A percentile compares a stretch with the other conserved stretches of the same genome.
phyloP scores from a whole-genome alignment of 2,797 vertebrate species.

The Typhlichthys subterraneus region DNA sequence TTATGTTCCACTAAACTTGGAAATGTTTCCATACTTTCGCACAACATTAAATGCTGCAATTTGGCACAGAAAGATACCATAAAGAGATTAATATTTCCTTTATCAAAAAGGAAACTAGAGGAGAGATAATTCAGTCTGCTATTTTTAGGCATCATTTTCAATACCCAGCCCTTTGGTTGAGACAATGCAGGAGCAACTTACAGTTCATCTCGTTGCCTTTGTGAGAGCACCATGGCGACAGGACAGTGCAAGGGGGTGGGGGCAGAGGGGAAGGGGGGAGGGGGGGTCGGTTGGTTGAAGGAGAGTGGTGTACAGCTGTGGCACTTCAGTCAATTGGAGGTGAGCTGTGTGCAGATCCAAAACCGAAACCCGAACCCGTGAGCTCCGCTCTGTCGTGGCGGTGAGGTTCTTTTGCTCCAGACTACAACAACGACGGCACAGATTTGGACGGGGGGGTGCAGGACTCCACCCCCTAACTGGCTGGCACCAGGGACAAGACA shows the following conservation, averaged over 20 bases:
- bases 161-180: background rate
- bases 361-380: slow-evolving; percentile 36
- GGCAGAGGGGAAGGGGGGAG: slow-evolving; percentile 32
- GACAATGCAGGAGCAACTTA: slow-evolving; percentile 76
- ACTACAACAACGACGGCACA: slow-evolving; percentile 46
- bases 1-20: no score
- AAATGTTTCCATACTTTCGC: no score
- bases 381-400: slow-evolving; percentile 48
- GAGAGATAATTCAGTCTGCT: no score
- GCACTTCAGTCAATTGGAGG: slow-evolving; percentile 76
- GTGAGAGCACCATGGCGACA: slow-evolving; percentile 97
- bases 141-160: no score
- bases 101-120: no score
- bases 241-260: slow-evolving; percentile 68
- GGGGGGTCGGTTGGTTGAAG: slow-evolving; percentile 56
- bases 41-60: no score
- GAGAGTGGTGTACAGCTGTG: slow-evolving; percentile 76
- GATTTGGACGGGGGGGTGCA: slow-evolving; percentile 66
- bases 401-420: slow-evolving; percentile 54
- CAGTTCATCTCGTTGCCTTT: slow-evolving; percentile 99
- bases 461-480: slow-evolving; percentile 74
- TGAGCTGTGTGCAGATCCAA: slow-evolving; percentile 70
- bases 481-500: slow-evolving; percentile 70
- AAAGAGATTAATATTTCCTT: no score
- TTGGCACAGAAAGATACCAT: no score